Evolutionary conservation across 1,140 invertebrate genomes (phyloP), one percentile per base, ranked within the genome.

Genomic region (Leptopilina clavipes): DNA sequence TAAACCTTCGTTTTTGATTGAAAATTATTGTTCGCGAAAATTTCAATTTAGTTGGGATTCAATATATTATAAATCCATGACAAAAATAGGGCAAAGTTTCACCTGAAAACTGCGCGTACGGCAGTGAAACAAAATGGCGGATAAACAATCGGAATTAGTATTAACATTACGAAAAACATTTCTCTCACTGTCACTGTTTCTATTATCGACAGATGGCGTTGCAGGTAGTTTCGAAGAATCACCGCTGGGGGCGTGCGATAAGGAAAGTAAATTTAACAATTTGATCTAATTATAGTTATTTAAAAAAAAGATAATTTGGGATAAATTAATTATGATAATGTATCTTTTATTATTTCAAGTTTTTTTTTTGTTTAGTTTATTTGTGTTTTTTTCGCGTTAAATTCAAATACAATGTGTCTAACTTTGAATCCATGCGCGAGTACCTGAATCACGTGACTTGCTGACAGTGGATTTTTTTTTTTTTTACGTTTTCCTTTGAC

Each of bases 101-200:
- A 78, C 82, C 79, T 79, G 78, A 86, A 86, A 86, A 87, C 85
- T 85, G 83, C 84, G 86, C 84, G 85, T 84, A 86, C 85, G 84
- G 85, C 84, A 86, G 87, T 83, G 85, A 86, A 86, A 88, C 88
- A 89, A 89, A 89, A 89, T 89, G 88, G 88, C 88, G 86, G 85
- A 89, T 89, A 89, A 90, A 89, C 88, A 90, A 90, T 89, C 59
- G 22, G 9, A 9, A 9, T 7, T 31, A 14, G 6, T 11, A 65
- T 81, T 74, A 77, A 83, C 75, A 73, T 77, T 83, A 79, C 80
- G 22, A 19, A 82, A 82, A 84, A 82, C 81, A 82, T 79, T 12
- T 11, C 6, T 14, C 18, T 11, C 14, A 6, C 31, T 70, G 14
- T 1, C 37, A 40, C 2, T 40, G 7, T 31, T 31, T 31, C 5